Evolutionary conservation across 2,113 vertebrate genomes (phyloP), one percentile per base, ranked within the genome.

Genomic region (Otus sunia): DNA sequence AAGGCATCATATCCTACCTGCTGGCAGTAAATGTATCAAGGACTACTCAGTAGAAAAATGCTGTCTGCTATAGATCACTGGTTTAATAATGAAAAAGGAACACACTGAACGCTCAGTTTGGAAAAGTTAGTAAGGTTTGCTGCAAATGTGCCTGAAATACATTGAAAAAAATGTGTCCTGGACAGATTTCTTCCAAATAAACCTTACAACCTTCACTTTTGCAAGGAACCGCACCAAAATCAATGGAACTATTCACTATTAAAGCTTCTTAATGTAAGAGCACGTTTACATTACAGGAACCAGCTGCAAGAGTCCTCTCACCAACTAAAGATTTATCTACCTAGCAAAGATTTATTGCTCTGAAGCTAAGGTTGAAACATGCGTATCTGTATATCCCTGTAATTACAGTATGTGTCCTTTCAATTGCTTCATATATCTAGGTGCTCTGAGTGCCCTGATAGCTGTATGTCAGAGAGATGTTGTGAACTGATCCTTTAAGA

Each of bases 391-490:
- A 94, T 89, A 92, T 94, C 92, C 87, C 84, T 82, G 90, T 93
- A 96, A 94, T 96, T 96, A 88, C 92, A 92, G 84, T 79, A 64
- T 79, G 74, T 94, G 90, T 96, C 92, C 94, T 96, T 91, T 93
- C 94, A 96, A 43, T 90, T 95, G 92, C 91, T 91, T 94, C 96
- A 94, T 94, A 68, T 81, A 90, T 96, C 91, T 91, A 53, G 56
- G 86, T 68, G 17, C 66, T 90, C 64, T 60, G 93, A 94, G 49
- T 67, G 84, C 69, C 74, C 81, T 49, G 69, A 94, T 82, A 78
- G 89, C 66, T 91, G 32, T 47, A 16, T 73, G 93, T 92, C 73
- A 91, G 69, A 1, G 12, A 47, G 74, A 73, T 88, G 77, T 47
- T 80, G 30, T 47, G 74, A 96, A 27, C 36, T 36, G 92, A 85